These are phyloP conservation scores for Protonemura montana DNA, from an alignment of 2,888 invertebrate species.

Conservation along the genomic window DNA sequence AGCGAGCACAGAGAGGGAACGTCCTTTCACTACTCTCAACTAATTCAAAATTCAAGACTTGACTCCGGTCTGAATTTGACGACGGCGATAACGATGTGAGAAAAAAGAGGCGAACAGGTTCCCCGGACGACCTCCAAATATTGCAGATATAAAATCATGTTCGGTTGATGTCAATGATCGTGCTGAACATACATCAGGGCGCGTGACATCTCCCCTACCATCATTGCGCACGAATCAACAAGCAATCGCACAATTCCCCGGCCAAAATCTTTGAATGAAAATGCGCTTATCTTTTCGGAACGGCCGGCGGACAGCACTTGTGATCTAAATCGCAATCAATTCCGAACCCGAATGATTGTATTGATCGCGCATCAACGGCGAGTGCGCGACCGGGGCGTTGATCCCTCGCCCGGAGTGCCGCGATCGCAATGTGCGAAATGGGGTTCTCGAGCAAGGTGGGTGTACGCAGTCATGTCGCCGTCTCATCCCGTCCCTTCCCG, in stretches of 20 bases:
- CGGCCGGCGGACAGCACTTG: background rate
- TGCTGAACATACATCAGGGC: background rate
- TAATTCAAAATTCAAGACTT: constrained; percentile 30
- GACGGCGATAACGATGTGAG: background rate
- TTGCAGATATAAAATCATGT: background rate
- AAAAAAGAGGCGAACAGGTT: constrained; percentile 19
- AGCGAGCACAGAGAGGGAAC: constrained; percentile 18
- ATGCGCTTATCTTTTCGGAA: background rate
- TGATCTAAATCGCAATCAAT: background rate
- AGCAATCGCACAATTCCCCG: background rate
- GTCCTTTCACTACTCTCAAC: constrained; percentile 40
- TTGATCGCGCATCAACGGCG: background rate
- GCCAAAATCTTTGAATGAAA: background rate
- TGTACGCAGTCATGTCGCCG: too few relatives aligned
- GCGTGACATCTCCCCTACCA: background rate
- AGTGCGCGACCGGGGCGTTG: constrained; percentile 35
- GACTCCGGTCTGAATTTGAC: background rate
- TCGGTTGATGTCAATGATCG: background rate
- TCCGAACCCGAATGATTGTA: background rate
- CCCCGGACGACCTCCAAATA: constrained; percentile 7
- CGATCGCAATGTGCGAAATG: background rate
- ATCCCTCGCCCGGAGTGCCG: constrained; percentile 18
- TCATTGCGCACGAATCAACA: background rate
- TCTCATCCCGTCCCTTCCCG: too few relatives aligned
- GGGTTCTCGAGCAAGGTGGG: constrained; percentile 18